A percentile compares a stretch with the other conserved stretches of the same genome.
These are phyloP conservation scores for Ochropacha duplaris DNA, from an alignment of 2,888 invertebrate genomes.

Conservation along the genomic window DNA sequence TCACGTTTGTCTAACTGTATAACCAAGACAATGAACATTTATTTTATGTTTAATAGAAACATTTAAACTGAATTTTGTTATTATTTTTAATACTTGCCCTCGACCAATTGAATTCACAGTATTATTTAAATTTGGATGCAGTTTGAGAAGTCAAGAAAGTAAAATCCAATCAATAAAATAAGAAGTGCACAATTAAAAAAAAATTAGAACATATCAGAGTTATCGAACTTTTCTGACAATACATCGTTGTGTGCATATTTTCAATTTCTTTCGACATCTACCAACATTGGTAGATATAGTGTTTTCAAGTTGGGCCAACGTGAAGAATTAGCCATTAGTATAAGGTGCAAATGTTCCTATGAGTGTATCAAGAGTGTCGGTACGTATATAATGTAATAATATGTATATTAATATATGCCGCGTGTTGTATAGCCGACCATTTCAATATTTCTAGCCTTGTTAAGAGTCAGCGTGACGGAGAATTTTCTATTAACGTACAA, in stretches of 20 bases:
- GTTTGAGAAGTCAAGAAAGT: neutral
- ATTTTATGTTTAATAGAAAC: neutral
- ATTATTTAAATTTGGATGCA: neutral
- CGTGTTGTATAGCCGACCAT: slow-evolving; percentile 62
- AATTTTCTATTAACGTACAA: slow-evolving; percentile 76
- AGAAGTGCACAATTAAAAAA: too few species aligned
- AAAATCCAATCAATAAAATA: too few species aligned
- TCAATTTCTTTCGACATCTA: neutral
- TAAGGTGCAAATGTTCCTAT: slow-evolving; percentile 83
- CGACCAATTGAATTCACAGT: too few species aligned
- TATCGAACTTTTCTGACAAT: too few species aligned
- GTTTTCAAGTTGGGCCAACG: slow-evolving; percentile 30
- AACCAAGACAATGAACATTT: neutral
- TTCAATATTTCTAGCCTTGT: slow-evolving; percentile 66
- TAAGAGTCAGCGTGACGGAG: slow-evolving; percentile 65
- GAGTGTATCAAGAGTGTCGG: slow-evolving; percentile 63
- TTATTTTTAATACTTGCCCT: neutral
- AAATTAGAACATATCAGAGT: too few species aligned
- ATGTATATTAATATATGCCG: slow-evolving; percentile 37
- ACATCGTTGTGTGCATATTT: too few species aligned
- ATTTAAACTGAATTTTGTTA: neutral
- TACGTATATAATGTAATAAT: slow-evolving; percentile 37
- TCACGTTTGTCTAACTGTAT: neutral
- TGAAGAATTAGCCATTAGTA: slow-evolving; percentile 40
- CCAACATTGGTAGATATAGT: neutral